Conservation (phyloP, 2,888 invertebrate species). For the Ommatoiulus sabulosus region DNA sequence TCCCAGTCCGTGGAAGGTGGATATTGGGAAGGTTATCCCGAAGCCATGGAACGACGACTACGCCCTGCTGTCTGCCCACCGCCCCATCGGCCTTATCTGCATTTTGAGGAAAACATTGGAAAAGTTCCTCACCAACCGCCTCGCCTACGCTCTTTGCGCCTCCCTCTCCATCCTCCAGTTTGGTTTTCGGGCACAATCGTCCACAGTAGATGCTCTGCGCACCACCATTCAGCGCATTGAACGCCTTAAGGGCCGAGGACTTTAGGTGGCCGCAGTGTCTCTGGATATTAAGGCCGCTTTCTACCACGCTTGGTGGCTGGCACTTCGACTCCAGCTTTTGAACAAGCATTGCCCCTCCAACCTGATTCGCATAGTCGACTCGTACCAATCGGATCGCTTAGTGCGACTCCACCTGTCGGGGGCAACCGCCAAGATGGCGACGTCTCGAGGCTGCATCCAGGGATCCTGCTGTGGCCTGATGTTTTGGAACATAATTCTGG, state of each 20-base stretch:
- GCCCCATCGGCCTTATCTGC: background rate
- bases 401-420: too few relatives aligned
- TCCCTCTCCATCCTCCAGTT: background rate
- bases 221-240: background rate
- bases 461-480: too few relatives aligned
- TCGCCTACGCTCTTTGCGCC: background rate
- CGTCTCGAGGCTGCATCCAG: too few relatives aligned
- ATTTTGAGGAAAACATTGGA: background rate
- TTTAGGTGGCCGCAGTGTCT: background rate
- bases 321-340: background rate
- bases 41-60: too few relatives aligned
- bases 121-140: background rate
- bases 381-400: too few relatives aligned
- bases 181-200: background rate
- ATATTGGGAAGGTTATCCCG: too few relatives aligned
- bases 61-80: background rate
- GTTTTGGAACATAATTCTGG: background rate
- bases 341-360: background rate
- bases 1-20: too few relatives aligned
- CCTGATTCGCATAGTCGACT: too few relatives aligned
- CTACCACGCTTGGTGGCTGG: background rate
- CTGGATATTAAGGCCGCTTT: background rate
- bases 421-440: too few relatives aligned
- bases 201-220: background rate
- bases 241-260: background rate